Conservation (phyloP, 2,797 vertebrate genomes). For the Eidolon dupreanum region DNA sequence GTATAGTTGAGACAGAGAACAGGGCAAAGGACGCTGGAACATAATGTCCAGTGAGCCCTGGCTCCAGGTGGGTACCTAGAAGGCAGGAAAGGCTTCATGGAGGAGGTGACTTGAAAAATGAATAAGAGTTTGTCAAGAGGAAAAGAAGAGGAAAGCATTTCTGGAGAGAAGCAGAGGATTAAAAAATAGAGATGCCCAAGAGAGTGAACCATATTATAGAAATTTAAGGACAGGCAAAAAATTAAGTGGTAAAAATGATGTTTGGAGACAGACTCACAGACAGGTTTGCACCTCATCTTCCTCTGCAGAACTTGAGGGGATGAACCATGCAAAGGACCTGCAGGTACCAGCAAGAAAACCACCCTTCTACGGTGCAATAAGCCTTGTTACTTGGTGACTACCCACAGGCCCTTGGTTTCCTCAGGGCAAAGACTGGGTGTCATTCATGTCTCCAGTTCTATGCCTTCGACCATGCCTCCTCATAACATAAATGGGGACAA, state of each 20-base stretch:
- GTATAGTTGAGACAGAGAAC: not conserved
- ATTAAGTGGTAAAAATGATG: not conserved
- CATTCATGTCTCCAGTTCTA: not conserved
- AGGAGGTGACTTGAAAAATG: not conserved
- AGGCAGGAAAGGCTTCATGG: not conserved
- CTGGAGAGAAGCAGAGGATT: not conserved
- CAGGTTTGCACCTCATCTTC: not conserved
- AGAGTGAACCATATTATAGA: not conserved
- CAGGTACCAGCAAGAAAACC: not conserved
- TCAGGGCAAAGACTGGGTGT: constrained; percentile 14
- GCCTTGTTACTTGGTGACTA: accelerated
- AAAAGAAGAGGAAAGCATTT: not conserved
- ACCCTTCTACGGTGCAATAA: not conserved
- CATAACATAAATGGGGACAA: no score
- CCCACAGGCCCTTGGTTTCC: not conserved
- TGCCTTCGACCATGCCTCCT: not conserved
- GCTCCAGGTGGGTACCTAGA: not conserved
- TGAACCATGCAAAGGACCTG: accelerated
- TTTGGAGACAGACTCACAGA: not conserved
- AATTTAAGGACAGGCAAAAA: not conserved
- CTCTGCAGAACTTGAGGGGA: not conserved
- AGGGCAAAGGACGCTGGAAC: not conserved
- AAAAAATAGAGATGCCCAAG: not conserved
- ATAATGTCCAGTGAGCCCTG: not conserved
- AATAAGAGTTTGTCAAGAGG: not conserved